Conservation (phyloP, 2,113 vertebrate genomes). For the Syngnathus typhle region DNA sequence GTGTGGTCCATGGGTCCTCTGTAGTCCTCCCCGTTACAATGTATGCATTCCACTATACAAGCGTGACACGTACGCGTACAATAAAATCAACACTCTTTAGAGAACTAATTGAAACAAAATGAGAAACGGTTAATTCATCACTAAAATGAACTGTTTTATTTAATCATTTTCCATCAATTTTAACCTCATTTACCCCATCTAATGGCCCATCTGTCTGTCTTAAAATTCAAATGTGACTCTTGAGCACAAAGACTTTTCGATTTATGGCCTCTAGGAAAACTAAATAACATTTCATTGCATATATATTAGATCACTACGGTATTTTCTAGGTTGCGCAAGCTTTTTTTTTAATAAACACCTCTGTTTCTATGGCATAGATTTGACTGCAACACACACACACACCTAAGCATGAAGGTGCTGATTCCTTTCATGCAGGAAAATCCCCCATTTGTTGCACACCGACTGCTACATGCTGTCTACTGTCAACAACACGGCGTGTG, state of each 20-base stretch:
- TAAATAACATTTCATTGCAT: background rate
- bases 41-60: constrained; percentile 86
- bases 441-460: constrained; percentile 32
- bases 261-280: background rate
- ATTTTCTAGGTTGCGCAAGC: background rate
- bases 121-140: too few relatives aligned
- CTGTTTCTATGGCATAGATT: background rate
- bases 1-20: constrained; percentile 97
- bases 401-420: constrained; percentile 6
- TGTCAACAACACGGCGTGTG: constrained; percentile 51
- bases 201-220: too few relatives aligned
- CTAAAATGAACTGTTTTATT: too few relatives aligned
- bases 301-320: background rate
- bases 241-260: background rate
- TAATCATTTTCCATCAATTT: too few relatives aligned
- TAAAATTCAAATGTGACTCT: too few relatives aligned
- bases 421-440: constrained; percentile 39
- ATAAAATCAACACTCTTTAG: background rate
- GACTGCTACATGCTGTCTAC: constrained; percentile 38
- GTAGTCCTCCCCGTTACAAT: constrained; percentile 92
- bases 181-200: too few relatives aligned
- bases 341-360: constrained; percentile 14
- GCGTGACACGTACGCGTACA: constrained; percentile 13
- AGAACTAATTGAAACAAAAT: too few relatives aligned
- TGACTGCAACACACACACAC: constrained; percentile 5